Conservation (phyloP, 2,797 vertebrate species). For the Mycteria americana region DNA sequence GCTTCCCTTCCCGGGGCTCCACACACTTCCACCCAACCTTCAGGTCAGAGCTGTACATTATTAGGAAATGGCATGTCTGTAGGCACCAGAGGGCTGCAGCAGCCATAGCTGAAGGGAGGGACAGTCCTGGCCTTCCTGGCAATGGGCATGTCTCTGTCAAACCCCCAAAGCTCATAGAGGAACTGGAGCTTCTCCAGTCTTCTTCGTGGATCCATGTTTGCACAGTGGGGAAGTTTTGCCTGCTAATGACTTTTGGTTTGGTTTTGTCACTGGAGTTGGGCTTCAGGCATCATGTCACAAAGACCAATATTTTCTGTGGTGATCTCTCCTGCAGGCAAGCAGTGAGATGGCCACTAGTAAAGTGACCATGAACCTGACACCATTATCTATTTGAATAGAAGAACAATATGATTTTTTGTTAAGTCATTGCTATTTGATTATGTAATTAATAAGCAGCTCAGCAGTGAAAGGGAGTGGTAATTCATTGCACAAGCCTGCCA, state of each 20-base stretch:
- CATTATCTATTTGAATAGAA: neutral
- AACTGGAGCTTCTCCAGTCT: neutral
- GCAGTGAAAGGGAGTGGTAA: neutral
- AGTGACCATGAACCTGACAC: neutral
- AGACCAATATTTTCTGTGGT: neutral
- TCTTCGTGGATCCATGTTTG: fast-evolving
- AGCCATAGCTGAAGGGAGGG: neutral
- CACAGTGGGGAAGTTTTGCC: neutral
- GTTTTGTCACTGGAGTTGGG: neutral
- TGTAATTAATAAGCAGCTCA: neutral
- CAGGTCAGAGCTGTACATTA: neutral
- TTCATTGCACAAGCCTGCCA: neutral
- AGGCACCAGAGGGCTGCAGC: neutral
- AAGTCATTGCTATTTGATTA: neutral
- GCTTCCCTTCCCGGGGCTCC: neutral
- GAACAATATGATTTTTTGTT: neutral
- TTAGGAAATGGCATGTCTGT: fast-evolving
- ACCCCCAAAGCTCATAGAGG: neutral
- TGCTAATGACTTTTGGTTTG: neutral
- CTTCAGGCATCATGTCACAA: neutral
- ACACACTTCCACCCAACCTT: neutral
- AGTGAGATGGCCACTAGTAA: neutral
- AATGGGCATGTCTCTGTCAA: neutral
- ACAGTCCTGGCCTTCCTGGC: neutral
- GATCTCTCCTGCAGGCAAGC: neutral